Evolutionary conservation across 2,797 vertebrate species (phyloP), one percentile per base, ranked within the genome.

Genomic region (Gobio occitaniae): DNA sequence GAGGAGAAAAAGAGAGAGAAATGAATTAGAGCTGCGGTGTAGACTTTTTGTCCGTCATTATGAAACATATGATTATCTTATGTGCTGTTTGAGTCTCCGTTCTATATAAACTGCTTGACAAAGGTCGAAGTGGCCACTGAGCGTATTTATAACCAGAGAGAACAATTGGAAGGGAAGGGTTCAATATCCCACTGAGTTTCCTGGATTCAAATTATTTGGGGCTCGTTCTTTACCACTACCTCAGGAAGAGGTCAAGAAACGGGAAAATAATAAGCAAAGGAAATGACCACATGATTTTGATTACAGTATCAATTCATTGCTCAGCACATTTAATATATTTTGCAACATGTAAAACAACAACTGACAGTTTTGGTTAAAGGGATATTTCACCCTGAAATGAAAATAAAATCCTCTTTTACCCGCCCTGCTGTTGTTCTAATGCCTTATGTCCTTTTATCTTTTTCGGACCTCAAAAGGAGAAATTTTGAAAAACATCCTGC

Each of bases 121-220:
- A 86, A 89, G 87, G 89, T 87, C 87, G 47, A 63, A 63, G 47
- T 82, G 68, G 82, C 59, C 82, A 50, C 63, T 86, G 15, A 86
- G 88, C 59, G 84, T 93, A 93, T 95, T 94, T 93, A 89, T 92
- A 93, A 92, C 91, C 87, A 70, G 80, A 87, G 82, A 87, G 90
- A 93, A 90, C 92, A 91, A 92, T 92, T 77, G 75, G 84, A 78
- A 84, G 56, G 65, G 71, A 59, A 48, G 80, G 83, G 72, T 63
- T 84, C 16, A 50, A 84, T 71, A 87, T 81, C 80, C 88, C 79
- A 32, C 83, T 70, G 80, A 52, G 83, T 86, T 90, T 85, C 77
- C 86, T 87, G 65, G 70, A 59, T 36, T 75, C n/a, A 48, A 77
- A 41, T 48, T 8, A 84, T 90, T 77, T 59, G n/a, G n/a, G 69